Base-by-base conservation (phyloP, 2,797 vertebrate species). In the Choloepus didactylus region DNA sequence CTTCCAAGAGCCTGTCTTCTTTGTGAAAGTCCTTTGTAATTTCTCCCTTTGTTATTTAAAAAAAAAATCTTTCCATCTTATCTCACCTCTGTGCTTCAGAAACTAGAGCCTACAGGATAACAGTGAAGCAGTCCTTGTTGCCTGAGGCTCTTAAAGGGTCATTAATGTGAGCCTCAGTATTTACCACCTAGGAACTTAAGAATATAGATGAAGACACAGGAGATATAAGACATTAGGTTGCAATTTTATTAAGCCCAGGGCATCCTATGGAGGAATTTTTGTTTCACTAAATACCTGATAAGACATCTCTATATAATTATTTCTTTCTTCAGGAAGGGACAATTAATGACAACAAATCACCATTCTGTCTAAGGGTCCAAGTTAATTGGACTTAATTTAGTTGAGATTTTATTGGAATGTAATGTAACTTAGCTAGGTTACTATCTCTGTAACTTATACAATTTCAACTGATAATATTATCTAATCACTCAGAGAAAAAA, bases 111-210 rank as follows among this genome's bases (percentile, higher is more conserved):
- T 95, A 75, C 64, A 85, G 31, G 14, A 81, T 70, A 84, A 66
- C 93, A 62, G 2, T 64, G 46, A 87, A 79, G 51, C 38, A 69
- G 54, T 54, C 15, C 4, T 79, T 91, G 31, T 59, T 60, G 3
- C 29, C 12, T 92, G 25, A 38, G 29, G 9, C 4, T 88, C 27
- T 51, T 84, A 91, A 81, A 88, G 29, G 41, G 44, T 62, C 75
- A 86, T 64, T 6, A 79, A 73, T 90, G 29, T 92, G n/a, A 95
- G 31, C 51, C 76, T 94, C 46, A 88, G 2, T 79, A 88, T 94
- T 95, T 87, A 73, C 38, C 88, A 2, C 6, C 38, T 29, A 83
- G 38, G 6, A 82, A 19, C 8, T 75, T 87, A 91, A 11, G 15
- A 38, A 64, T 62, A 79, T 6, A 54, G 51, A 69, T 25, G 15